Base-by-base conservation (phyloP, 2,113 vertebrate genomes). In the Terrapene triunguis region DNA sequence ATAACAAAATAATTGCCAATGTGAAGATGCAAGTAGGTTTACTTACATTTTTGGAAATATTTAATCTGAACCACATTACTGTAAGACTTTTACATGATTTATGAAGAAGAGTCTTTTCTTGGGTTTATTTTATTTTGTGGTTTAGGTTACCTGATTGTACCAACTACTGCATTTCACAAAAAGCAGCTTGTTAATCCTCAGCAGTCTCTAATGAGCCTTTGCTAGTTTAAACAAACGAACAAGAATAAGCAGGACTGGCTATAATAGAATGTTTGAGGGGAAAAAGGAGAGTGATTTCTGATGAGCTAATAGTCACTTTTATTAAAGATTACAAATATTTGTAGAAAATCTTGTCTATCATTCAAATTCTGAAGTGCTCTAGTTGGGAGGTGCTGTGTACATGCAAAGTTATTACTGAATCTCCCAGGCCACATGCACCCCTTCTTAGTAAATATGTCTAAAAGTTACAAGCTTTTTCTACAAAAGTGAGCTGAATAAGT, bases 401-500 rank as follows among this genome's bases (percentile, higher is more conserved):
- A 92, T 6, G 24, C 8, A 53, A 24, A 81, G 48, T 3, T 59
- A 62, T 54, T n/a, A 47, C 44, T 50, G 35, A 32, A 84, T 80
- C 10, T 12, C 44, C 55, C 2, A 53, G 54, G n/a, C 24, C 69
- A 87, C 42, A 10, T 57, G 2, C 72, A 22, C 62, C 50, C 89
- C 54, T 35, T 42, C 88, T 0, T 1, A 38, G 27, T 24, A 59
- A 79, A 86, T 35, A 47, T 5, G 87, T 9, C 19, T 9, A 72
- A 74, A 21, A 90, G 19, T 14, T 27, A 69, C 82, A 57, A 84
- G 11, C 17, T 38, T 69, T 19, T 69, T 69, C 65, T 65, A 65
- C 32, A 85, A 25, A 54, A 95, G 78, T 74, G 87, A 96, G 94
- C 65, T 44, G 88, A 22, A 42, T 53, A 54, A 90, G 42, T 85